Evolutionary conservation across 2,888 invertebrate species (phyloP).

Genomic region (Mantis religiosa): DNA sequence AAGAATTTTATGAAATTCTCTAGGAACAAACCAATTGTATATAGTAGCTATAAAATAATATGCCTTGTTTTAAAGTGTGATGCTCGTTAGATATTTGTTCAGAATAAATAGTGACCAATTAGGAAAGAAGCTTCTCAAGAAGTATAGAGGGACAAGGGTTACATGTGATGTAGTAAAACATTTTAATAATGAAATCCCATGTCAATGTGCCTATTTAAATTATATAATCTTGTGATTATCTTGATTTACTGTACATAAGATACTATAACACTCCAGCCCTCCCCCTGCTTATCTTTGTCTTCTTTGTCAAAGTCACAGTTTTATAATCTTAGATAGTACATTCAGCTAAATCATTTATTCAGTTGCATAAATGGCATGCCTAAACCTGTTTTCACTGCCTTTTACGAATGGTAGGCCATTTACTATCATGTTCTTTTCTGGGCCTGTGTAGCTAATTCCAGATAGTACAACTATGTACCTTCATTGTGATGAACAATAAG

Average conservation of each 20-base stretch:
- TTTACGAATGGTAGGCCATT: neutral
- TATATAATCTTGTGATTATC: conserved; percentile 19
- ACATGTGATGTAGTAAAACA: conserved; percentile 18
- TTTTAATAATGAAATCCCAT: conserved; percentile 28
- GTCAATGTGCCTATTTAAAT: conserved; percentile 32
- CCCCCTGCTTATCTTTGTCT: neutral
- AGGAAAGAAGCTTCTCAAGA: neutral
- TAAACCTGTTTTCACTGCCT: neutral
- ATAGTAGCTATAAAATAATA: conserved; percentile 17
- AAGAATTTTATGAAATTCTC: conserved; percentile 17
- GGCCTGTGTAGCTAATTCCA: neutral
- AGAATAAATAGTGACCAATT: neutral
- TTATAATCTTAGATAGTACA: neutral
- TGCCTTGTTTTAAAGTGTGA: conserved; percentile 18
- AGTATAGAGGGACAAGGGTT: neutral
- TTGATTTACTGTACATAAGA: neutral
- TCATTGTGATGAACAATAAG: no score
- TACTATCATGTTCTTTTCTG: neutral
- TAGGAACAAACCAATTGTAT: conserved; percentile 13
- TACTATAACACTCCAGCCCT: neutral
- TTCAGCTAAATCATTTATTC: neutral
- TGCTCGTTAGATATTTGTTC: conserved; percentile 19
- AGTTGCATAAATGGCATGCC: neutral
- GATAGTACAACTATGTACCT: neutral
- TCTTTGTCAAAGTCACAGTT: neutral